Evolutionary conservation across 2,888 invertebrate species (phyloP), one percentile per base, ranked within the genome.

Genomic region (Digitonthophagus gazella): DNA sequence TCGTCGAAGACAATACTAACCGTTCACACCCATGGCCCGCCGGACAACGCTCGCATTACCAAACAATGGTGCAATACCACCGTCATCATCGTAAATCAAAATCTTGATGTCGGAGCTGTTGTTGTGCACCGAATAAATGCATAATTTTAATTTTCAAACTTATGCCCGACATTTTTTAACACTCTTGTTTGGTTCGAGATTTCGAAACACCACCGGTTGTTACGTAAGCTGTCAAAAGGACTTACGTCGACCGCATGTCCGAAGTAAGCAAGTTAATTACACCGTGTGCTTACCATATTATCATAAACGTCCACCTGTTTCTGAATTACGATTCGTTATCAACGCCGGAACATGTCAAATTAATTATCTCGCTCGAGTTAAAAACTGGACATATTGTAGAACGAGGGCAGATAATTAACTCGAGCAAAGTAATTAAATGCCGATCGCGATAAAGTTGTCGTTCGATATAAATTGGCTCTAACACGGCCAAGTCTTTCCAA

Each of bases 1-100:
- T 77, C 78, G 71, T 65, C 71, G 75, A 78, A 80, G 78, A 80
- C 79, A 80, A 80, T 80, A 76, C 78, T 76, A 72, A 71, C 74
- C 76, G 78, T 80, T 80, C 79, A 78, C 79, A 80, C 79, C 78
- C 79, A 77, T 77, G 74, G 75, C 74, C 73, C 70, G 72, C 71
- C 70, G 71, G 28, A 44, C 28, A 44, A 44, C 73, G 72, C 75
- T 75, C 76, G 74, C 75, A 78, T 80, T 79, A 79, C 76, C 78
- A 80, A 79, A 79, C 79, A 80, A 79, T 79, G 74, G 77, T 75
- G 76, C 76, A 75, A 76, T 77, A 76, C 76, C 75, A 72, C 73
- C 28, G 74, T 75, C 76, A 75, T 76, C 74, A 73, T 70, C 77
- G 76, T 80, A 80, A 80, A 80, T 80, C 79, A 80, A 77, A 78